A percentile compares a stretch with the other conserved stretches of the same genome.
phyloP scores from a whole-genome alignment of 2,113 vertebrate genomes.

The Forbesichthys papilliferus region DNA sequence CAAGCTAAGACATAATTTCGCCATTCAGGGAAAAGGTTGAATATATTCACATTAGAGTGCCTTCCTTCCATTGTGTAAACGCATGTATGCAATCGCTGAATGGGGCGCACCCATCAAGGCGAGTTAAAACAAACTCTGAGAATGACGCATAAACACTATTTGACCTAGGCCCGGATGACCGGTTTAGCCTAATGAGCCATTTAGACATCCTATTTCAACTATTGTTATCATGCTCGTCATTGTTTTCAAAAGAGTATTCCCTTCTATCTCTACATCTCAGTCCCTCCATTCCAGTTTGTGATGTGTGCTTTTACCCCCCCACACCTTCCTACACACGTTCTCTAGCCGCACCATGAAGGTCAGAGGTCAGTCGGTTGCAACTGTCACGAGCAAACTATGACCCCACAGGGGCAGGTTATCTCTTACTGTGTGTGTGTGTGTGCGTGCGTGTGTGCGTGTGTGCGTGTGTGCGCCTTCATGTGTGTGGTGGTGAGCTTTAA shows the following conservation, averaged over 20 bases:
- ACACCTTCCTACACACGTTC: constrained; percentile 15
- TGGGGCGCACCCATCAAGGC: too few species aligned
- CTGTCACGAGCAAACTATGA: constrained; percentile 42
- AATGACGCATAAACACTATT: too few species aligned
- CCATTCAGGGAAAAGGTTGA: neutral
- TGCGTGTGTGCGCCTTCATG: neutral
- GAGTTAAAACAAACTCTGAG: too few species aligned
- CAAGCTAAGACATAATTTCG: neutral
- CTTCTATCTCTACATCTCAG: neutral
- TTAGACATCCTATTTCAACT: too few species aligned
- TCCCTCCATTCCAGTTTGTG: neutral
- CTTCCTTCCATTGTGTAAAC: too few species aligned
- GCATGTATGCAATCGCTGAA: too few species aligned
- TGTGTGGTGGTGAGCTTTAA: neutral
- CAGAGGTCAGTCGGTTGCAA: constrained; percentile 45
- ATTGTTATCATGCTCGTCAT: constrained; percentile 9
- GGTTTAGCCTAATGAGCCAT: too few species aligned
- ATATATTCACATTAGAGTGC: too few species aligned
- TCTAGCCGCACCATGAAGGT: constrained; percentile 49
- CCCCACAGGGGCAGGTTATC: constrained; percentile 55
- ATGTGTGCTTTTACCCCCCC: constrained; percentile 2
- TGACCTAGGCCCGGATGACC: too few species aligned
- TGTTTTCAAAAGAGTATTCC: neutral
- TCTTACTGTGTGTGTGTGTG: neutral
- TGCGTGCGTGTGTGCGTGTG: constrained; percentile 11